phyloP scores from a whole-genome alignment of 2,888 invertebrate genomes.

The Rambutsinella grinnellia region DNA sequence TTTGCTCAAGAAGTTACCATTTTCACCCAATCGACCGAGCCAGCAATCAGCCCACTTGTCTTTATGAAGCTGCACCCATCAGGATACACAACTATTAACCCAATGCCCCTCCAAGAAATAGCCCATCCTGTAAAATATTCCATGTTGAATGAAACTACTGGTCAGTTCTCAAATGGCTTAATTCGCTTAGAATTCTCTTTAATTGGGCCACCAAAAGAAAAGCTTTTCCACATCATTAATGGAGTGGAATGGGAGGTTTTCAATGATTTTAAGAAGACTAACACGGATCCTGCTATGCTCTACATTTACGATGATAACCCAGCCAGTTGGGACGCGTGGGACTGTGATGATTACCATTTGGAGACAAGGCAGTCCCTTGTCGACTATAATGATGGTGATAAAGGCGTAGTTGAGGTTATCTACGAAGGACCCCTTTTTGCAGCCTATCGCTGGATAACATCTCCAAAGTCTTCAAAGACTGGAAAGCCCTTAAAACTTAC shows the following conservation, averaged over 20 bases:
- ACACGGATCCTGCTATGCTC: slow-evolving; percentile 54
- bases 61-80: slow-evolving; percentile 58
- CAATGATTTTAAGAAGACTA: slow-evolving; percentile 47
- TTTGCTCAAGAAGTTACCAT: no score
- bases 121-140: not conserved
- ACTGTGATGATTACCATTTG: slow-evolving; percentile 71
- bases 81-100: slow-evolving; percentile 39
- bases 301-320: slow-evolving; percentile 54
- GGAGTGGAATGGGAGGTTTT: slow-evolving; percentile 14
- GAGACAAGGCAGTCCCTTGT: slow-evolving; percentile 69
- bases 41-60: no score
- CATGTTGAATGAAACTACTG: slow-evolving; percentile 25
- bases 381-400: slow-evolving; percentile 4
- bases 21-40: no score
- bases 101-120: slow-evolving; percentile 26
- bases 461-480: slow-evolving; percentile 44
- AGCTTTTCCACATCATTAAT: slow-evolving; percentile 26
- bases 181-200: slow-evolving; percentile 44
- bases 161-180: slow-evolving; percentile 40
- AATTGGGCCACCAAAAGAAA: slow-evolving; percentile 45
- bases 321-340: slow-evolving; percentile 59
- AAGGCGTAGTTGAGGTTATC: not conserved
- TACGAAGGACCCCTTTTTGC: slow-evolving; percentile 46
- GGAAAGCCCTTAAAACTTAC: slow-evolving; percentile 52
- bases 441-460: slow-evolving; percentile 56